Base-by-base conservation (phyloP, 2,113 vertebrate species). In the Dissostichus mawsoni region DNA sequence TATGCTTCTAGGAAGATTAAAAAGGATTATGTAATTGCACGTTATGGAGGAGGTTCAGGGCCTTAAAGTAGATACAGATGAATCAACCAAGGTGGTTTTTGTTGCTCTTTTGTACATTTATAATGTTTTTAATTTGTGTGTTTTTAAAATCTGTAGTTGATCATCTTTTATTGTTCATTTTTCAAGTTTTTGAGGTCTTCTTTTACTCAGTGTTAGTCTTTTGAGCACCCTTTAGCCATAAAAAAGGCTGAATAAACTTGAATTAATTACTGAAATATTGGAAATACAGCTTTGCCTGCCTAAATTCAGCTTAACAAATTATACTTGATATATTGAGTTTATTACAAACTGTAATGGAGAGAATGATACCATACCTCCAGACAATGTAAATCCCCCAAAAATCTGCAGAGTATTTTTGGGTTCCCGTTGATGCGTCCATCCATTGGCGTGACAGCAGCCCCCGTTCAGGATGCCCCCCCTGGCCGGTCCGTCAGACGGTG, bases 1-100 rank as follows among this genome's bases (percentile, higher is more conserved):
- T 76, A 71, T 68, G 62, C 81, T 80, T 87, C 69, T 63, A 87
- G 80, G 69, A 79, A 71, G 85, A 80, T 85, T 90, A 78, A 73
- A 85, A 52, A 78, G 65, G 85, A 77, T 89, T 85, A 89, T 81
- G 70, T 75, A 87, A 83, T 81, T 82, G 12, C 59, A 74, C 12
- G 56, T 81, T 85, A 74, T 80, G 25, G 59, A 74, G 51, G 55
- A 74, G 67, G 73, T 82, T 88, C 64, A 59, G 33, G 47, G 51
- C 78, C 63, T 72, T 55, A 23, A 62, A 66, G 20, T 73, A 45
- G 25, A 61, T 59, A n/a, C 71, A 58, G 63, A 74, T 45, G 45
- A 62, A 79, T 75, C 68, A n/a, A 69, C 55, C 12, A 14, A 55
- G 33, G 64, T 55, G 63, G 11, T 52, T 70, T 66, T 70, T 69